Conservation (phyloP, 2,888 invertebrate genomes). For the Argynnis bischoffii region DNA sequence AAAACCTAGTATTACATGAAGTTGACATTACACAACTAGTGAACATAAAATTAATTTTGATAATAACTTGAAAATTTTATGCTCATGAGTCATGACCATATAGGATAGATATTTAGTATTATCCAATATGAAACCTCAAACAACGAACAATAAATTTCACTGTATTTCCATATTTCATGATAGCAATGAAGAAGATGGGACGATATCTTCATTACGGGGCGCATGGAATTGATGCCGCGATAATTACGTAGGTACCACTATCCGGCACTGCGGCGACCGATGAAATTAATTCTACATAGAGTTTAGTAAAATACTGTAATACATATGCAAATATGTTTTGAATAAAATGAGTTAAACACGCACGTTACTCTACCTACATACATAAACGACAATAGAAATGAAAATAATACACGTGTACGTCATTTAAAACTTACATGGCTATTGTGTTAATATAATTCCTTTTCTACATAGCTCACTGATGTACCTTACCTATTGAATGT, state of each 20-base stretch:
- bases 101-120: slow-evolving; percentile 10
- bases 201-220: slow-evolving; percentile 71
- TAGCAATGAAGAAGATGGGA: slow-evolving; percentile 63
- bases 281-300: slow-evolving; percentile 61
- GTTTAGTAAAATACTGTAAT: slow-evolving; percentile 51
- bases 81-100: neutral
- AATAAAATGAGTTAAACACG: neutral
- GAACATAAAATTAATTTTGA: neutral
- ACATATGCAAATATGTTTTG: neutral
- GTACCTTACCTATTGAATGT: neutral
- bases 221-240: slow-evolving; percentile 62
- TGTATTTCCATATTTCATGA: slow-evolving; percentile 57
- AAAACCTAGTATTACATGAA: too few species aligned
- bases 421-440: too few species aligned
- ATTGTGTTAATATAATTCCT: too few species aligned
- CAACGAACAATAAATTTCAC: slow-evolving; percentile 12
- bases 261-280: slow-evolving; percentile 50
- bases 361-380: neutral
- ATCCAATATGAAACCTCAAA: neutral
- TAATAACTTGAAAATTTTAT: neutral
- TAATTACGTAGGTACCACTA: slow-evolving; percentile 58
- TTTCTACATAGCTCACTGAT: too few species aligned
- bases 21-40: too few species aligned
- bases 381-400: too few species aligned
- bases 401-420: too few species aligned